Evolutionary conservation across 1,140 invertebrate genomes (phyloP).

Genomic region (Cheumatopsyche charites): DNA sequence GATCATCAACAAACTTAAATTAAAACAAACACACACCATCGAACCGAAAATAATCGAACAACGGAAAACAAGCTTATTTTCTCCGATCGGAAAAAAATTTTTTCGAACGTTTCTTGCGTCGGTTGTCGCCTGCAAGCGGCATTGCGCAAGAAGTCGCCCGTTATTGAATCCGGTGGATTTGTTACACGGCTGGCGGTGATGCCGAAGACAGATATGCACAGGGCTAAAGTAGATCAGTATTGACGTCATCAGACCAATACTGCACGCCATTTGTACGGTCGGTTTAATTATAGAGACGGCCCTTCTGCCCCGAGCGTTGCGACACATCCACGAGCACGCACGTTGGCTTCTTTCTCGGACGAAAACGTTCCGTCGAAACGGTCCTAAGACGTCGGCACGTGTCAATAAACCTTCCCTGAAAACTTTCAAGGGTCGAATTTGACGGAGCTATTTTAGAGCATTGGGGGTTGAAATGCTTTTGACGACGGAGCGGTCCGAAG

Average conservation of each 20-base stretch:
- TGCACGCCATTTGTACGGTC: conserved; percentile 22
- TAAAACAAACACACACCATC: too few relatives aligned
- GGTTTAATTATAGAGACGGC: conserved; percentile 20
- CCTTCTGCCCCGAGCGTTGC: conserved; percentile 20
- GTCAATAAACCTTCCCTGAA: neutral
- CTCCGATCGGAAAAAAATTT: too few relatives aligned
- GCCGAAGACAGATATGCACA: conserved; percentile 23
- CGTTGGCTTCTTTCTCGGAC: too few relatives aligned
- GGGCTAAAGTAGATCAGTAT: conserved; percentile 28
- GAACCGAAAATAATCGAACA: too few relatives aligned
- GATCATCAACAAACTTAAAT: too few relatives aligned
- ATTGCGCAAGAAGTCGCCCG: neutral
- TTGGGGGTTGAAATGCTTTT: too few relatives aligned
- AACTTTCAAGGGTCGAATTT: too few relatives aligned
- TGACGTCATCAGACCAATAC: conserved; percentile 27
- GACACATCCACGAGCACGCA: neutral
- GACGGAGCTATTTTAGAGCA: too few relatives aligned
- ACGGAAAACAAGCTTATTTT: too few relatives aligned
- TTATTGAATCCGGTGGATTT: conserved; percentile 28
- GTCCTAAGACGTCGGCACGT: neutral
- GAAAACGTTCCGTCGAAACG: neutral
- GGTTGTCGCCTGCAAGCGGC: neutral
- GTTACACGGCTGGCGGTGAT: conserved; percentile 24
- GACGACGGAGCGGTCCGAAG: too few relatives aligned
- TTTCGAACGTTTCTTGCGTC: too few relatives aligned